Evolutionary conservation across 2,797 vertebrate species (phyloP), one percentile per base, ranked within the genome.

Genomic region (Halcyon badia): DNA sequence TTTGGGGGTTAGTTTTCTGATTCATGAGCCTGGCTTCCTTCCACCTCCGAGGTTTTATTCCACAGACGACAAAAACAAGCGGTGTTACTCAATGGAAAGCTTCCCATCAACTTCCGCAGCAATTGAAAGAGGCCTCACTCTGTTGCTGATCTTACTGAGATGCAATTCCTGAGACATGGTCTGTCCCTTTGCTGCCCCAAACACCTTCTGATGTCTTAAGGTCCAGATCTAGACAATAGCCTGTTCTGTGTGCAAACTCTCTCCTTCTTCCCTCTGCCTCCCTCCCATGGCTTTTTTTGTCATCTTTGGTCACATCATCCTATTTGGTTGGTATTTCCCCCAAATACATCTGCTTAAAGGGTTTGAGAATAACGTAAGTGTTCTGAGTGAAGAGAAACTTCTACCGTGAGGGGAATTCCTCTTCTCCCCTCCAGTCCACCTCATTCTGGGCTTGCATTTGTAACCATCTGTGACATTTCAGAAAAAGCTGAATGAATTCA

Each of bases 401-500:
- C 8, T 52, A 61, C 54, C 54, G 17, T 46, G 37, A 75, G 61
- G 39, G 87, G 44, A 78, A 86, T 72, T 83, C 52, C 37, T 78
- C 48, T 19, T 83, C 30, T 70, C 6, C 30, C 6, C 44, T 83
- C 51, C 62, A 94, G 61, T 76, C n/a, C 49, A 68, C 28, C 42
- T 90, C 89, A 75, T 89, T 95, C 57, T 69, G 54, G 31, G 54
- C 26, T 92, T 49, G 46, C 61, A 13, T 80, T 83, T 86, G 64
- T 83, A 94, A 77, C 52, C 72, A 75, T 54, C 71, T 84, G 71
- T 80, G 77, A 90, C 83, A 95, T 83, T 88, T 69, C 78, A 83
- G 58, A 88, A 91, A 81, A 86, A 82, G 46, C 26, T 73, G 70
- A 88, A 86, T 84, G 21, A 72, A 79, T 91, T 76, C 35, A 28